Base-by-base conservation (phyloP, 1,140 invertebrate species). In the Drosophila elegans region DNA sequence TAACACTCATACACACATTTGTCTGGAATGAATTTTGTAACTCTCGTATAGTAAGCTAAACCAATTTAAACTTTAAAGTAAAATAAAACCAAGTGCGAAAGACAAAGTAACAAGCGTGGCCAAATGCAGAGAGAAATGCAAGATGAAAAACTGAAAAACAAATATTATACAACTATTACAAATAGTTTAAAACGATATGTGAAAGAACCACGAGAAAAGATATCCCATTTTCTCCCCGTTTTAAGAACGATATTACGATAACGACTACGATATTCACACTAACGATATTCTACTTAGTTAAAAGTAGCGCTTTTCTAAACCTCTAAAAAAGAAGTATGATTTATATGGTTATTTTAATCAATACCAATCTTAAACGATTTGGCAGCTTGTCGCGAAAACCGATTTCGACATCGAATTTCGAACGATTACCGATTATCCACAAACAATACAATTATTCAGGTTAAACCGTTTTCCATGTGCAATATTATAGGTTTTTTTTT, bases 21-120 rank as follows among this genome's bases (percentile, higher is more conserved):
- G 60, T 77, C 78, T 61, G 51, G 59, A 68, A 66, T 80, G 67
- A 86, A 86, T 85, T 71, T 73, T 77, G 77, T 84, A 85, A 84
- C 55, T 66, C 79, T 73, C 79, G 53, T 68, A 51, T 68, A 84
- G 76, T 68, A 48, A 52, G 57, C 42, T 84, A 80, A 76, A 71
- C 66, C 67, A 39, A 69, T 69, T 27, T 55, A 55, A 55, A 69
- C 9, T 29, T 46, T 45, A 53, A 48, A 55, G 34, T 53, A 68
- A 51, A 53, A 52, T 32, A 54, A 49, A 81, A 84, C 61, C 42
- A 85, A 78, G 74, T 81, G 82, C 82, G 78, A 86, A 86, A 81
- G 78, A 67, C 60, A 80, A 62, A 57, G 78, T 81, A 86, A 86
- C 83, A 88, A 82, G 69, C 83, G 83, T 88, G 86, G 83, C 83